phyloP scores from a whole-genome alignment of 2,888 invertebrate species.

The Augiades crinisus region DNA sequence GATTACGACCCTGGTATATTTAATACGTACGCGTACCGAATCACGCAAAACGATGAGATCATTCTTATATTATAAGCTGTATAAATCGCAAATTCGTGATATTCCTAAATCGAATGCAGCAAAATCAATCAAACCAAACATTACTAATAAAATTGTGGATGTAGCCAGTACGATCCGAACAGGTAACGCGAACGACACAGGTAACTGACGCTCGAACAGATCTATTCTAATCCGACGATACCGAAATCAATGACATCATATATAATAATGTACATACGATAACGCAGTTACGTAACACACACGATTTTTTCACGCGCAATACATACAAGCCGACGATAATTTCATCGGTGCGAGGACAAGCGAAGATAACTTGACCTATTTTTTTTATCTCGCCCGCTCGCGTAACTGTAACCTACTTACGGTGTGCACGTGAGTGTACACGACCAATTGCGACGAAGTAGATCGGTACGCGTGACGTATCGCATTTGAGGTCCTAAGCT shows the following conservation, averaged over 20 bases:
- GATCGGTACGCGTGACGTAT: constrained; percentile 42
- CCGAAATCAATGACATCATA: constrained; percentile 31
- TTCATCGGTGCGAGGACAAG: constrained; percentile 75
- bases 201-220: neutral
- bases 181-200: neutral
- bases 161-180: neutral
- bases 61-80: constrained; percentile 2
- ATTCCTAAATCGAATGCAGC: constrained; percentile 4
- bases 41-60: constrained; percentile 25
- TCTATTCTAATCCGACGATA: constrained; percentile 2
- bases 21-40: constrained; percentile 18
- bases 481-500: constrained; percentile 43
- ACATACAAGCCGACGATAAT: constrained; percentile 60
- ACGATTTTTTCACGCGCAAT: constrained; percentile 66
- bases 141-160: neutral
- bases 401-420: constrained; percentile 73
- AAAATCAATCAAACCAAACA: neutral
- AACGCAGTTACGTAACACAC: constrained; percentile 56
- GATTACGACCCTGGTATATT: constrained; percentile 30
- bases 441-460: constrained; percentile 54
- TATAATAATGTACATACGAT: constrained; percentile 29
- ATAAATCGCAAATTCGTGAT: constrained; percentile 17
- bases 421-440: constrained; percentile 54
- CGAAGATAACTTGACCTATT: constrained; percentile 80
- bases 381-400: constrained; percentile 74